phyloP scores from a whole-genome alignment of 2,113 vertebrate species.

The Pycnonotus jocosus region DNA sequence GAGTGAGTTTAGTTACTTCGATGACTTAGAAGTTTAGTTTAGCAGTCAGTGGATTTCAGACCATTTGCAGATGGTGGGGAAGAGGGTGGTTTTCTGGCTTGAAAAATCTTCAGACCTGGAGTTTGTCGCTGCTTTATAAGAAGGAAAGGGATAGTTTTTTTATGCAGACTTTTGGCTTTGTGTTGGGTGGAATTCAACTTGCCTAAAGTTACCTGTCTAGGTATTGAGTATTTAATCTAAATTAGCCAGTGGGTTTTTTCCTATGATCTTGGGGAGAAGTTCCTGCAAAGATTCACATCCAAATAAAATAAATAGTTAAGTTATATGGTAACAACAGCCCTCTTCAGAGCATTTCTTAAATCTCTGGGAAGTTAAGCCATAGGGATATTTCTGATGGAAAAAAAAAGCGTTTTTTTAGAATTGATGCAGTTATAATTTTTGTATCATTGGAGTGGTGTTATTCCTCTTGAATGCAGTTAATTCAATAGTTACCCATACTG shows the following conservation, averaged over 20 bases:
- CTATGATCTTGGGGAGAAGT: neutral
- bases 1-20: neutral
- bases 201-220: neutral
- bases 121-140: neutral
- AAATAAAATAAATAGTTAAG: neutral
- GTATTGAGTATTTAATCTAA: neutral
- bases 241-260: neutral
- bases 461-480: neutral
- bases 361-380: neutral
- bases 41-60: neutral
- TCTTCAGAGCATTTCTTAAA: neutral
- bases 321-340: neutral
- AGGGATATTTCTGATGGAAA: neutral
- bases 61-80: neutral
- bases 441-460: neutral
- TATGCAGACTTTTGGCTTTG: neutral
- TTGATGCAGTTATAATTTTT: neutral
- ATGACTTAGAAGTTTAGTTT: neutral
- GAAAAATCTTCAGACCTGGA: neutral
- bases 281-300: neutral
- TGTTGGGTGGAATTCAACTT: neutral
- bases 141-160: neutral
- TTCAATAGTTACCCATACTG: neutral
- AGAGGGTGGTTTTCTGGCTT: neutral
- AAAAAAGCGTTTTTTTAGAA: neutral